Conservation (phyloP, 2,888 invertebrate species). For the Bhutanitis thaidina region DNA sequence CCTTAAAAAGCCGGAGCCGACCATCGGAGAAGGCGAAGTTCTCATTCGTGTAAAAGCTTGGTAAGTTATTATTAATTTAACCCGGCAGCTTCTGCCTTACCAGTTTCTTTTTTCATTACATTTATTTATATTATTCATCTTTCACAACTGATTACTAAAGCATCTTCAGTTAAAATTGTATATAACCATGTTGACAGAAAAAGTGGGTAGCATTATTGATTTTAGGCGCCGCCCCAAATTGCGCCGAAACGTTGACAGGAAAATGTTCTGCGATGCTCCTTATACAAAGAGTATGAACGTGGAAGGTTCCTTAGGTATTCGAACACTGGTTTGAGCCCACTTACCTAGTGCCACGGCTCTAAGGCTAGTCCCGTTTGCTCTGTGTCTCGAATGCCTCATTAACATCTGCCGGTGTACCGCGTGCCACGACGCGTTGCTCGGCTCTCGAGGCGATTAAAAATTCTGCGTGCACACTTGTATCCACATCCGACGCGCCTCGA, state of each 20-base stretch:
- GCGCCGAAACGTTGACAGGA: background rate
- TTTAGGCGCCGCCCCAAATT: background rate
- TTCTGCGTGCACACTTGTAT: constrained; percentile 53
- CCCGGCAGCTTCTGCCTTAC: background rate
- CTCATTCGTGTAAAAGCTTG: constrained; percentile 91
- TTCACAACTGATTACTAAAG: background rate
- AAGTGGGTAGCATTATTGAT: constrained; percentile 18
- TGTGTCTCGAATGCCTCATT: constrained; percentile 48
- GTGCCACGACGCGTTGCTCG: constrained; percentile 43
- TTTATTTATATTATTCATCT: background rate
- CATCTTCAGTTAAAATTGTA: background rate
- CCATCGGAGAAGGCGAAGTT: constrained; percentile 86
- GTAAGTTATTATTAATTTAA: constrained; percentile 78
- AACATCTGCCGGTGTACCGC: constrained; percentile 48
- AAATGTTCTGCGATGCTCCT: background rate
- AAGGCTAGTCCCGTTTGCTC: constrained; percentile 36
- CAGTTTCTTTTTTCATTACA: no score
- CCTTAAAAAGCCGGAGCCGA: constrained; percentile 88
- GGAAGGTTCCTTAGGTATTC: background rate
- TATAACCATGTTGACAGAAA: constrained; percentile 1
- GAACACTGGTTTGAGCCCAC: constrained; percentile 28
- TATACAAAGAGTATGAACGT: no score
- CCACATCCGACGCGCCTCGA: no score
- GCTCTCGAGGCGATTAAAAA: constrained; percentile 50
- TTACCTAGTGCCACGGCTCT: constrained; percentile 35